phyloP scores from a whole-genome alignment of 1,140 invertebrate genomes.

The Drosophila ercepeae region DNA sequence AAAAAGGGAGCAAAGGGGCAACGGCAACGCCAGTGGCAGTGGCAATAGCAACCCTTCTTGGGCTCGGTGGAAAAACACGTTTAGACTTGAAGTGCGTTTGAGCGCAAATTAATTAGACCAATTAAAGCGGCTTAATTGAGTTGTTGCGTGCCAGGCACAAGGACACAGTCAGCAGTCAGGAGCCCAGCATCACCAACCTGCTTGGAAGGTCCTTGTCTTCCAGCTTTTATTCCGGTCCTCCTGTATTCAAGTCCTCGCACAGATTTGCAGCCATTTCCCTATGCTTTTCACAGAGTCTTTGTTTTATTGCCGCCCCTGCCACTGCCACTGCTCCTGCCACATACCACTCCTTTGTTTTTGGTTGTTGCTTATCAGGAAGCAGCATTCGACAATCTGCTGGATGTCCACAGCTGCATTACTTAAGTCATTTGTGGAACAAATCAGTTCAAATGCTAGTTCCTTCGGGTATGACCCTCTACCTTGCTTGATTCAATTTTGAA shows the following conservation, averaged over 20 bases:
- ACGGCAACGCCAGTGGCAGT: conserved; percentile 1
- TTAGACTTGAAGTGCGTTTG: conserved; percentile 79
- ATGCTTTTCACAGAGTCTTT: conserved; percentile 38
- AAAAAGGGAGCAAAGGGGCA: no score
- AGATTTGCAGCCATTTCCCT: conserved; percentile 51
- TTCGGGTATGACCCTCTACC: conserved; percentile 19
- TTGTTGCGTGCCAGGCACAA: conserved; percentile 71
- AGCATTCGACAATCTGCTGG: conserved; percentile 52
- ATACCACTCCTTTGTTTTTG: conserved; percentile 1
- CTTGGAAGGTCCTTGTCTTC: conserved; percentile 1
- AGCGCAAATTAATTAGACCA: conserved; percentile 83
- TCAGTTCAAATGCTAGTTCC: conserved; percentile 31
- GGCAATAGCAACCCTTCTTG: conserved; percentile 54
- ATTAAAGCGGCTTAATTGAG: conserved; percentile 83
- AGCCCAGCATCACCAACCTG: conserved; percentile 17
- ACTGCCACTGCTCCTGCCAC: conserved; percentile 2
- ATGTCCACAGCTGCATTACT: conserved; percentile 40
- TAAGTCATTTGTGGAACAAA: conserved; percentile 61
- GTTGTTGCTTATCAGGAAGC: conserved; percentile 31
- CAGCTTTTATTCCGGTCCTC: background rate
- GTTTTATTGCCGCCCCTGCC: conserved; percentile 23
- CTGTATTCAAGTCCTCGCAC: conserved; percentile 17
- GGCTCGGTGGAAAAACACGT: conserved; percentile 64
- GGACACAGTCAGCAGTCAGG: conserved; percentile 54
- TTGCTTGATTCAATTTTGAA: conserved; percentile 18